A percentile compares a stretch with the other conserved stretches of the same genome.
Conservation (phyloP, 2,888 invertebrate species). For the Yponomeuta cagnagella region DNA sequence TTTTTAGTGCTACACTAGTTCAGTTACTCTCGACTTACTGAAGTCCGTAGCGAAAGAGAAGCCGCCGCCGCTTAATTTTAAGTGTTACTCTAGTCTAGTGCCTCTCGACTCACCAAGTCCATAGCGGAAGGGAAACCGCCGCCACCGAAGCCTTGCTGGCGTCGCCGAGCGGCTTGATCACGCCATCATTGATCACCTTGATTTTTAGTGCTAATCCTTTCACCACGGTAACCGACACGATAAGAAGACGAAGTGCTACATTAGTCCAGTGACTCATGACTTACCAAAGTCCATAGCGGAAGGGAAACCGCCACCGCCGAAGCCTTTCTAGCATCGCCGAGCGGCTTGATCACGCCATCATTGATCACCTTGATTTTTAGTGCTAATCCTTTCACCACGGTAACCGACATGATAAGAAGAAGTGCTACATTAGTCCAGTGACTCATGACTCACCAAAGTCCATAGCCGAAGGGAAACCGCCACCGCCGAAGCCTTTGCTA, state of each 20-base stretch:
- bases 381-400: too few species aligned
- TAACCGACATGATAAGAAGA: too few species aligned
- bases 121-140: constrained; percentile 82
- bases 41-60: constrained; percentile 79
- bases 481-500: constrained; percentile 85
- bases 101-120: constrained; percentile 77
- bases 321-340: constrained; percentile 85
- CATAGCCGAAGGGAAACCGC: constrained; percentile 81
- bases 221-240: too few species aligned
- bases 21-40: constrained; percentile 72
- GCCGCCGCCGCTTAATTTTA: constrained; percentile 74
- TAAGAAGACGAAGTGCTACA: too few species aligned
- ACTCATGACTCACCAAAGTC: constrained; percentile 78
- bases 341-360: constrained; percentile 94
- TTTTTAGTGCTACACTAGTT: background rate
- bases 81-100: background rate
- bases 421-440: background rate
- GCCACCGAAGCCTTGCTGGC: constrained; percentile 85
- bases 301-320: constrained; percentile 86
- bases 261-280: constrained; percentile 37
- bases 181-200: constrained; percentile 77
- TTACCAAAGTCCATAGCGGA: constrained; percentile 80
- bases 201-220: too few species aligned
- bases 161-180: constrained; percentile 92
- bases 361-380: too few species aligned